Conservation (phyloP, 1,140 invertebrate species). For the Pantala flavescens region DNA sequence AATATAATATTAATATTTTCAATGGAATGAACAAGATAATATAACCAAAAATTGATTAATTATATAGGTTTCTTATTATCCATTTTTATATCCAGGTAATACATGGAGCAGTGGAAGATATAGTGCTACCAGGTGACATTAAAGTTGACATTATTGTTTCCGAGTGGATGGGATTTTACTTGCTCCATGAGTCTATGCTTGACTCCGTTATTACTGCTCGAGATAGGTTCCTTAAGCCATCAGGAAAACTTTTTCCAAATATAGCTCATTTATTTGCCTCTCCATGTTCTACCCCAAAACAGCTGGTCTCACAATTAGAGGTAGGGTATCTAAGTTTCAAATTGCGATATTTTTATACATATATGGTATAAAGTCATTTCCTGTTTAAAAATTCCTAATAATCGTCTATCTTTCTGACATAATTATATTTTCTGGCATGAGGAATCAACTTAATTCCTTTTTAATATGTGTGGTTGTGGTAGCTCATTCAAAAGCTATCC, state of each 20-base stretch:
- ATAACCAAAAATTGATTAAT: no score
- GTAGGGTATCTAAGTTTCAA: background rate
- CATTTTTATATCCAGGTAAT: no score
- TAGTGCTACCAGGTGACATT: constrained; percentile 47
- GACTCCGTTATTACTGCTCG: constrained; percentile 85
- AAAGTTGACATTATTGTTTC: constrained; percentile 95
- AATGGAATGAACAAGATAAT: no score
- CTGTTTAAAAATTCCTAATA: no score
- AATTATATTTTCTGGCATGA: no score
- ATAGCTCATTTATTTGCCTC: constrained; percentile 38
- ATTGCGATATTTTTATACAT: constrained; percentile 27
- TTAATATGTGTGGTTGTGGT: no score
- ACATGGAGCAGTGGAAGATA: constrained; percentile 54
- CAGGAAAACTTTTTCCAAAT: constrained; percentile 41
- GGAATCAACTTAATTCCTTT: no score
- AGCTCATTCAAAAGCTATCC: no score
- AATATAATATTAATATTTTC: no score
- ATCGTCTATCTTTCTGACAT: no score
- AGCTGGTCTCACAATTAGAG: constrained; percentile 38
- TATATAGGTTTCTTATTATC: no score
- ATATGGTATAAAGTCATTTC: no score
- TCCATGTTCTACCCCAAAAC: constrained; percentile 57
- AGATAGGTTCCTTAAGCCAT: constrained; percentile 68
- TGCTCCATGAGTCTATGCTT: constrained; percentile 97
- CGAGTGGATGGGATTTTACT: constrained; percentile 99